Evolutionary conservation across 2,797 vertebrate species (phyloP), one percentile per base, ranked within the genome.

Genomic region (Girardinus metallicus): DNA sequence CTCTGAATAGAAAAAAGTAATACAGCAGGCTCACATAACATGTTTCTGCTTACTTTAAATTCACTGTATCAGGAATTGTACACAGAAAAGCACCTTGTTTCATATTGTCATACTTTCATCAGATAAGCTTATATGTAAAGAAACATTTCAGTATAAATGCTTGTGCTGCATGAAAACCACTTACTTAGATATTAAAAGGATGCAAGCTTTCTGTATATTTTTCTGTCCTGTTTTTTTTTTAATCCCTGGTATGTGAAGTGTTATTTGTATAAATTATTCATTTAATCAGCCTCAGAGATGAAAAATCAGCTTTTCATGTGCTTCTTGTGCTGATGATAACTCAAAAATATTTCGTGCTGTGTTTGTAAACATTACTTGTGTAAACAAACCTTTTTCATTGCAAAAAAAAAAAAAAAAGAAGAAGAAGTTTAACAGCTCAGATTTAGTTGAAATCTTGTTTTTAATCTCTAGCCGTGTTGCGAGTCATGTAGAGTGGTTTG

Each of bases 221-320:
- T 85, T 43, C 74, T 39, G 34, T 87, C 49, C 15, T 70, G 88
- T 79, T 80, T 82, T 73, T 82, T 85, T 82, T 87, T 77, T 82
- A 41, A 82, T 47, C 73, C 51, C 74, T 76, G 62, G 78, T 84
- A 88, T 85, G 64, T 82, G 77, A 89, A 87, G 73, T 83, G 82
- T 85, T 93, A 89, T 88, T 87, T 79, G 34, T 53, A 87, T 92
- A 70, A 92, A 94, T 94, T 85, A 94, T 94, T 92, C 73, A 94
- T 64, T 64, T 73, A 57, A 84, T 85, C 72, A 41, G 83, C 79
- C 66, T 88, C 79, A 5, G 43, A 91, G 85, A 90, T 89, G 87
- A 86, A 90, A 91, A 88, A 81, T 82, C 78, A 73, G 74, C 91
- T 88, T 92, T 89, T 90, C 86, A 49, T 83, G 84, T 73, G 79